Evolutionary conservation across 2,888 invertebrate genomes (phyloP).

Genomic region (Leptopilina syphax): DNA sequence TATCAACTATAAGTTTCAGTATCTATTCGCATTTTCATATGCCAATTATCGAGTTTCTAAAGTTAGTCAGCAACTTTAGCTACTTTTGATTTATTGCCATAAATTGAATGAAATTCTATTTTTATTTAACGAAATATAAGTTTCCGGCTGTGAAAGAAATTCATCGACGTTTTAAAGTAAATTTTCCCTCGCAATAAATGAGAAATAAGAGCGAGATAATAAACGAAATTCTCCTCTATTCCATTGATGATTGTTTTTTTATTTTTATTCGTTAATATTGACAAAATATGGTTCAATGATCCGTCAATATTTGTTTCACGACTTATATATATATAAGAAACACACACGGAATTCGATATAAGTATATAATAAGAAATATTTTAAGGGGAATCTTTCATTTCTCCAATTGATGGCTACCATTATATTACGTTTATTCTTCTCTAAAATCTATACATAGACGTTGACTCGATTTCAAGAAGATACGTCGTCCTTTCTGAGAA

Average conservation of each 20-base stretch:
- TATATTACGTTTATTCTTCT: conserved; percentile 10
- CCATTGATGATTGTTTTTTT: no score
- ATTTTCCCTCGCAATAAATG: neutral
- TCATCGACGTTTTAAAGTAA: neutral
- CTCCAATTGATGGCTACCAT: neutral
- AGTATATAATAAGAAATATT: conserved; percentile 16
- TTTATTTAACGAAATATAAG: neutral
- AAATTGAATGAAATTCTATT: neutral
- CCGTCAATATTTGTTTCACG: conserved; percentile 6
- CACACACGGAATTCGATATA: neutral
- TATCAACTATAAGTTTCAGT: conserved; percentile 30
- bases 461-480: conserved; percentile 3
- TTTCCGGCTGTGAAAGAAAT: neutral
- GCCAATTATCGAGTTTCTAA: conserved; percentile 18
- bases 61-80: neutral
- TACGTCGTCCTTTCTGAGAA: neutral
- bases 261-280: neutral
- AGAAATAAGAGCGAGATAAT: neutral
- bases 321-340: neutral
- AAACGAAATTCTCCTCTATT: neutral
- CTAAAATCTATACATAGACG: neutral
- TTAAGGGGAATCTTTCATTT: neutral
- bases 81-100: conserved; percentile 1
- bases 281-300: neutral
- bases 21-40: conserved; percentile 7